These are phyloP conservation scores for Hemicentrotus pulcherrimus DNA, from an alignment of 35 echinoderm and acorn worm genomes.

Conservation along the genomic window DNA sequence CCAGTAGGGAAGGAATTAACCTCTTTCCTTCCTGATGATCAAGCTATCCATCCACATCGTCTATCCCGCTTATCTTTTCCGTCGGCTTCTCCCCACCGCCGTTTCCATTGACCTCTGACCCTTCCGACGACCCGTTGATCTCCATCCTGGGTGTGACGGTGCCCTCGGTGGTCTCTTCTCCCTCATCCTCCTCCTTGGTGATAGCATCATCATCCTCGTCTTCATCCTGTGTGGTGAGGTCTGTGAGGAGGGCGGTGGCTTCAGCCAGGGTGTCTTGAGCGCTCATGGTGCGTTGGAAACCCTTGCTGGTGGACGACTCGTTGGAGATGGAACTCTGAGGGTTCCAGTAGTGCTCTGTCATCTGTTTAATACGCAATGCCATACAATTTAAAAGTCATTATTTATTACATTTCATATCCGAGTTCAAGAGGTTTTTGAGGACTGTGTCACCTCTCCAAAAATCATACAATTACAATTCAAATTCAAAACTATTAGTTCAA, in stretches of 20 bases:
- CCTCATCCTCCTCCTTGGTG: conserved; percentile 45
- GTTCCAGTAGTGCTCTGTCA: conserved; percentile 91
- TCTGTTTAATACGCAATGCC: conserved; percentile 40
- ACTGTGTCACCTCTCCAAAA: too few species aligned
- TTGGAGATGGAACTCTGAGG: conserved; percentile 81
- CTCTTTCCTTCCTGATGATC: background rate
- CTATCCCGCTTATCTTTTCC: conserved; percentile 32
- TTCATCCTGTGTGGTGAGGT: conserved; percentile 77
- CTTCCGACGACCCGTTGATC: conserved; percentile 73
- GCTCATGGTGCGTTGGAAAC: conserved; percentile 96
- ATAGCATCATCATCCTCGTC: conserved; percentile 48
- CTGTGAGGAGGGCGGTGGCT: conserved; percentile 84
- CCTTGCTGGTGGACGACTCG: conserved; percentile 80
- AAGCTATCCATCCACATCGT: conserved; percentile 43
- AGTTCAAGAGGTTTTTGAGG: too few species aligned
- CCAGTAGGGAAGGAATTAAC: too few species aligned
- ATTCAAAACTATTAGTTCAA: too few species aligned
- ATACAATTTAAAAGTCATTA: background rate
- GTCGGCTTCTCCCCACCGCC: background rate
- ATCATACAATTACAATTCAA: too few species aligned
- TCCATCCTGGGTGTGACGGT: conserved; percentile 62
- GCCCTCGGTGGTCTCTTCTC: conserved; percentile 43
- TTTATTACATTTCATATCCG: background rate
- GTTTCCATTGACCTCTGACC: conserved; percentile 82
- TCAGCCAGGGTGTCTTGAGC: conserved; percentile 96